A percentile compares a stretch with the other conserved stretches of the same genome.
Conservation (phyloP, 92 coral and sea anemone species). For the Porites rus region DNA sequence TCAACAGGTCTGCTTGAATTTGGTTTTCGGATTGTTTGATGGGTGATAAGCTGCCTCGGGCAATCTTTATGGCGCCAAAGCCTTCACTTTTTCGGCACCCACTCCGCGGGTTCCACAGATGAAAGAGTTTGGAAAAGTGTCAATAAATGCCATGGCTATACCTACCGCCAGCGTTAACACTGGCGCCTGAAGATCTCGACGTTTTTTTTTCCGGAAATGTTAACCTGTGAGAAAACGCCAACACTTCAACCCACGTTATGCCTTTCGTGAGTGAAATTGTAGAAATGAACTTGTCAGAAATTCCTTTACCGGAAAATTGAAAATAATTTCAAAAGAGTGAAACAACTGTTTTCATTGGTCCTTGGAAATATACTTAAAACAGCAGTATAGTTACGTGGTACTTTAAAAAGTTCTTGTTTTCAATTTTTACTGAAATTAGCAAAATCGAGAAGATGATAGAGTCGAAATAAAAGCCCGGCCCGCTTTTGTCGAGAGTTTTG, state of each 20-base stretch:
- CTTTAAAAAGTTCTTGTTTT: neutral
- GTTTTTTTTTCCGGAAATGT: constrained; percentile 33
- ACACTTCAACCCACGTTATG: neutral
- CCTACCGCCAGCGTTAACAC: constrained; percentile 28
- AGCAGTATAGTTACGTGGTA: neutral
- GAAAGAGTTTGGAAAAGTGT: constrained; percentile 11
- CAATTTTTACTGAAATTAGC: neutral
- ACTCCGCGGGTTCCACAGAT: neutral
- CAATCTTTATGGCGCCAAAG: neutral
- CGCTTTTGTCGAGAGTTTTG: neutral
- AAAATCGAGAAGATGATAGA: neutral
- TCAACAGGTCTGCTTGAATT: neutral
- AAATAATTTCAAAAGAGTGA: neutral
- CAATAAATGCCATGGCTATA: neutral
- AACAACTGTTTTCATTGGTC: no score
- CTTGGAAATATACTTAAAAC: neutral
- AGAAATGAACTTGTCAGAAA: constrained; percentile 14
- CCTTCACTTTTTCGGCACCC: neutral
- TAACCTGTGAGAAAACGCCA: constrained; percentile 28
- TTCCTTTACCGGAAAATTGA: constrained; percentile 29
- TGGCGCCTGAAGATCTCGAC: constrained; percentile 45
- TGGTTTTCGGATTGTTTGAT: neutral
- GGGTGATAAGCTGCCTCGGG: constrained; percentile 1
- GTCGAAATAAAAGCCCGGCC: neutral
- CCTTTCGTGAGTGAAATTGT: constrained; percentile 2